Percentiles rank a stretch among this genome's conserved stretches.
phyloP scores from a whole-genome alignment of 2,797 vertebrate species.

The Parambassis ranga region DNA sequence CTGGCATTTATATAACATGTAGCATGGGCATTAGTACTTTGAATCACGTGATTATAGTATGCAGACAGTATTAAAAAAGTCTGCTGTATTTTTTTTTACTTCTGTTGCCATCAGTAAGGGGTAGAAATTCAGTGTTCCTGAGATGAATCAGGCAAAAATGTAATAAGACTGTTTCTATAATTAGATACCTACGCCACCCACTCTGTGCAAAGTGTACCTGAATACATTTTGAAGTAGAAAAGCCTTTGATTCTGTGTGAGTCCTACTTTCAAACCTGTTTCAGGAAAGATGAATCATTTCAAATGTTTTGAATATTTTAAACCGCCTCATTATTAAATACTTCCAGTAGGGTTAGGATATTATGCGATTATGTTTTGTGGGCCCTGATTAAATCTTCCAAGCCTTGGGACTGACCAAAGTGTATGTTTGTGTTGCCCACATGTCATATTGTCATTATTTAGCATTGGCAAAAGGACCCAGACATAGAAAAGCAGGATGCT shows the following conservation, averaged over 20 bases:
- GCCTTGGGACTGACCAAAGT: too few species aligned
- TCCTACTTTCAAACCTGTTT: constrained; percentile 1
- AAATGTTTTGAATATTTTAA: neutral
- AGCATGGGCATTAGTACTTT: too few species aligned
- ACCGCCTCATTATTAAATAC: neutral
- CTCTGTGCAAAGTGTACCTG: neutral
- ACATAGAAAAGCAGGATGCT: too few species aligned
- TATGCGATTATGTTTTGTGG: too few species aligned
- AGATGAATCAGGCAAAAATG: constrained; percentile 11
- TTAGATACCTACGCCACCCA: neutral
- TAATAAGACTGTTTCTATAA: constrained; percentile 2
- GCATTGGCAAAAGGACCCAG: too few species aligned
- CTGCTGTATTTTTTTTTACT: neutral
- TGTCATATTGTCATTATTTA: too few species aligned
- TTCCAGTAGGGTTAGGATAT: too few species aligned
- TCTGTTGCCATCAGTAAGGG: neutral
- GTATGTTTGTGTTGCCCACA: too few species aligned
- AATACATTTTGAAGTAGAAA: neutral
- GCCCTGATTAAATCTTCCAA: too few species aligned
- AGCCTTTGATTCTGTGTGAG: constrained; percentile 1
- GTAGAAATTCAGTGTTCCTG: constrained; percentile 7
- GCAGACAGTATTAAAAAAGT: too few species aligned
- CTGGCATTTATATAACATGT: too few species aligned
- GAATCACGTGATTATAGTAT: too few species aligned
- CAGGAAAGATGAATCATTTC: neutral